phyloP scores from a whole-genome alignment of 2,888 invertebrate species.

The Biston betularia region DNA sequence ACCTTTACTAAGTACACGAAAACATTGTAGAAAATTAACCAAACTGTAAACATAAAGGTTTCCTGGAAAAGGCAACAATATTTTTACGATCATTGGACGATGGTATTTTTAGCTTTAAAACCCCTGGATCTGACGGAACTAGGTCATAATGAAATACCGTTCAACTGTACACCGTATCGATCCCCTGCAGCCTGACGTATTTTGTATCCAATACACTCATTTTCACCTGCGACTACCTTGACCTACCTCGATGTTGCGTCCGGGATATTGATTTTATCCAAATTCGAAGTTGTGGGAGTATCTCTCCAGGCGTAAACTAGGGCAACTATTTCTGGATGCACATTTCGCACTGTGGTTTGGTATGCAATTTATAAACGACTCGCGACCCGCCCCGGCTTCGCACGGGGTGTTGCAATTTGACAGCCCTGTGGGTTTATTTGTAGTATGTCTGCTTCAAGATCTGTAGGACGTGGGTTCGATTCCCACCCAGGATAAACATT shows the following conservation, averaged over 20 bases:
- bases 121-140: slow-evolving; percentile 40
- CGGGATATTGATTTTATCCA: neutral
- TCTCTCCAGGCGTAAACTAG: neutral
- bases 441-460: too few species aligned
- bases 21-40: too few species aligned
- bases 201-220: slow-evolving; percentile 15
- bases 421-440: too few species aligned
- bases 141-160: slow-evolving; percentile 52
- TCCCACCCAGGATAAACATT: too few species aligned
- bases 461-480: too few species aligned
- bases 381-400: too few species aligned
- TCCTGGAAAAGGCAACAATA: too few species aligned
- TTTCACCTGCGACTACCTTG: slow-evolving; percentile 32
- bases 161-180: slow-evolving; percentile 50
- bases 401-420: too few species aligned
- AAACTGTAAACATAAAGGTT: too few species aligned
- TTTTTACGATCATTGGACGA: neutral
- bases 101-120: slow-evolving; percentile 3
- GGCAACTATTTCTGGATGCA: neutral
- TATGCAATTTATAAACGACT: neutral
- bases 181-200: slow-evolving; percentile 39
- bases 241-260: slow-evolving; percentile 16
- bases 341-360: neutral
- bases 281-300: neutral
- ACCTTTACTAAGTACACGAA: too few species aligned